phyloP scores from a whole-genome alignment of 53 echinoderm and acorn worm genomes.

The Astropecten irregularis region DNA sequence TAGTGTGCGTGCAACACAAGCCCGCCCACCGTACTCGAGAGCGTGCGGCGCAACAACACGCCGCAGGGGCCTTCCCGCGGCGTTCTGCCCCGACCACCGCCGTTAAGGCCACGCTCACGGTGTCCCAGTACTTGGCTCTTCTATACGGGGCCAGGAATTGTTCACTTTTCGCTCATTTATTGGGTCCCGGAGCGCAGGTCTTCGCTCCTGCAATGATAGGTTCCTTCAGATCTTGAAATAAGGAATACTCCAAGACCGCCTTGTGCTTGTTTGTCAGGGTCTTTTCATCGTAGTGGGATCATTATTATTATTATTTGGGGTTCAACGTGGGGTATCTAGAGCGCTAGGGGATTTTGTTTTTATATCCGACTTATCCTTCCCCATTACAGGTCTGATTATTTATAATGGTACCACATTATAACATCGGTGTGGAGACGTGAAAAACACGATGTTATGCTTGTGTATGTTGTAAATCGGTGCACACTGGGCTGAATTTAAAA shows the following conservation, averaged over 20 bases:
- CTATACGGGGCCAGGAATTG: not conserved
- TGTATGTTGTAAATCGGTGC: slow-evolving; percentile 10
- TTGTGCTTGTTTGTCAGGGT: slow-evolving; percentile 30
- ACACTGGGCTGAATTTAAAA: slow-evolving; percentile 8
- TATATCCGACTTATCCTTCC: not conserved
- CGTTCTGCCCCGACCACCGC: slow-evolving; percentile 55
- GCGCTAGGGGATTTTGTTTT: not conserved
- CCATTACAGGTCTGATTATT: slow-evolving; percentile 3
- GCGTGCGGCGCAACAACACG: slow-evolving; percentile 55
- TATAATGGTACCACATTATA: slow-evolving; percentile 32
- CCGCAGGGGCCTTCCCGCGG: slow-evolving; percentile 41
- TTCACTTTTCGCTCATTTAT: slow-evolving; percentile 35
- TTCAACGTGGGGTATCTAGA: slow-evolving; percentile 24
- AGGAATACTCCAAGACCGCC: not conserved
- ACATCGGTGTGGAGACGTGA: not conserved
- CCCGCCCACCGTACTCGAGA: not conserved
- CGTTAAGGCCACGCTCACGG: slow-evolving; percentile 55
- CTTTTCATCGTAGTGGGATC: not conserved
- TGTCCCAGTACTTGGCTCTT: not conserved
- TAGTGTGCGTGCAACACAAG: not conserved
- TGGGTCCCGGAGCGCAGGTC: slow-evolving; percentile 23
- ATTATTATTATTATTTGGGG: not conserved
- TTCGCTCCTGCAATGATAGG: not conserved
- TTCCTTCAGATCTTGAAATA: not conserved
- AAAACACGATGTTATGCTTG: not conserved